These are phyloP conservation scores for Ennomos fuscantarius DNA, from an alignment of 2,888 invertebrate species.

Conservation along the genomic window DNA sequence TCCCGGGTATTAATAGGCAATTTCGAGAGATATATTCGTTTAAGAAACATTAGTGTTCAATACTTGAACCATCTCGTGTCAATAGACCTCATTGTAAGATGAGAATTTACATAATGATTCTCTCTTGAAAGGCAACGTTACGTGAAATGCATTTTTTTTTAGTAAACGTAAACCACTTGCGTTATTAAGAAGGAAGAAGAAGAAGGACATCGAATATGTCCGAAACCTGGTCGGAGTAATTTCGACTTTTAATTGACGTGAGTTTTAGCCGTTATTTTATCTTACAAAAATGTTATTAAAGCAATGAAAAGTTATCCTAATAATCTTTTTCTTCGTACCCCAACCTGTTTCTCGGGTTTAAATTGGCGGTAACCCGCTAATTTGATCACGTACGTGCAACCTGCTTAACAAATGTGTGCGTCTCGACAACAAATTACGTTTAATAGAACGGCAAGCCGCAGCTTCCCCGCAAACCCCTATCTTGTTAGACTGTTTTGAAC, in stretches of 20 bases:
- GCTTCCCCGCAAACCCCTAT: conserved; percentile 23
- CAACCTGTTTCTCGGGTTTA: conserved; percentile 15
- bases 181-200: too few species aligned
- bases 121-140: too few species aligned
- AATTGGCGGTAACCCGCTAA: conserved; percentile 35
- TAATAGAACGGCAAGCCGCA: conserved; percentile 26
- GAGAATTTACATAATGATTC: too few species aligned
- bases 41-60: conserved; percentile 25
- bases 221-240: too few species aligned
- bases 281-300: background rate
- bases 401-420: conserved; percentile 35
- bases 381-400: conserved; percentile 33
- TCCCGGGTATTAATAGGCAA: conserved; percentile 33
- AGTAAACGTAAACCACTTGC: too few species aligned
- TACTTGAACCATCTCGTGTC: conserved; percentile 10
- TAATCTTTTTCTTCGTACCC: conserved; percentile 9
- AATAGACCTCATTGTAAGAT: background rate
- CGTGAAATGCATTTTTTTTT: too few species aligned
- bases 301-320: background rate
- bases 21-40: conserved; percentile 26
- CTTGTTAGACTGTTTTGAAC: conserved; percentile 19
- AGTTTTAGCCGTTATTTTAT: too few species aligned
- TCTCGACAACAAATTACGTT: conserved; percentile 36
- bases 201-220: too few species aligned
- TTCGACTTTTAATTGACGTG: too few species aligned